Percentiles rank a stretch among this genome's conserved stretches.
phyloP scores from a whole-genome alignment of 2,888 invertebrate species.

The Tiliacea aurago region DNA sequence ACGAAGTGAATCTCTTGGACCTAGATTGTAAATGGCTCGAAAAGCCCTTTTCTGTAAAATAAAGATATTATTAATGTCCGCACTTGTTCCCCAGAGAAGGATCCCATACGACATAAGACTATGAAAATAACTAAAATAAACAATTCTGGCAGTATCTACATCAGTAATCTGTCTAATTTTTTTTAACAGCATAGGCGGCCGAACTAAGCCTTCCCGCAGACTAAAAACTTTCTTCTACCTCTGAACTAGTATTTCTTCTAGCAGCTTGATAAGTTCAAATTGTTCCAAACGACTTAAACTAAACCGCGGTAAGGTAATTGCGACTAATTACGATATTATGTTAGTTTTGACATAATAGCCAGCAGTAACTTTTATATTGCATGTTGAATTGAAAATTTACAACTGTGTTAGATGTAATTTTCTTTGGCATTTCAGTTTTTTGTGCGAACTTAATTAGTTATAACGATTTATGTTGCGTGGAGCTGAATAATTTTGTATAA shows the following conservation, averaged over 20 bases:
- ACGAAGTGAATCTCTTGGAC: too few species aligned
- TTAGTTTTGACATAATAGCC: constrained; percentile 55
- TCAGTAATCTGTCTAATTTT: too few species aligned
- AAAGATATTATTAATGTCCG: too few species aligned
- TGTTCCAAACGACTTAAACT: constrained; percentile 59
- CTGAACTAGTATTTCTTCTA: constrained; percentile 2
- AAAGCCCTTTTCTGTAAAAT: too few species aligned
- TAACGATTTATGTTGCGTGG: constrained; percentile 29
- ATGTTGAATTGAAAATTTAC: constrained; percentile 55
- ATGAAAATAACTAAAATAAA: too few species aligned
- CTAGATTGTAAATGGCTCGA: too few species aligned
- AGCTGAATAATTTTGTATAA: constrained; percentile 17
- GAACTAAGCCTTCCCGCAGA: too few species aligned
- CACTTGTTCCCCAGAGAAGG: too few species aligned
- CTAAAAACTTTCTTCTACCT: neutral
- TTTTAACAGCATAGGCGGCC: too few species aligned
- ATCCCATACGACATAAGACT: too few species aligned
- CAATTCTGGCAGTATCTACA: too few species aligned
- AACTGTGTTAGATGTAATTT: constrained; percentile 39
- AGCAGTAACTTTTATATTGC: constrained; percentile 32
- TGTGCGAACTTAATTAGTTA: constrained; percentile 5
- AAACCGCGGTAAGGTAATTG: constrained; percentile 49
- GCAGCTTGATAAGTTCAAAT: constrained; percentile 64
- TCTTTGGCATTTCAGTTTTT: constrained; percentile 29
- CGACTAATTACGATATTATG: constrained; percentile 54